Evolutionary conservation across 1,140 invertebrate species (phyloP), one percentile per base, ranked within the genome.

Genomic region (Orchesella cincta): DNA sequence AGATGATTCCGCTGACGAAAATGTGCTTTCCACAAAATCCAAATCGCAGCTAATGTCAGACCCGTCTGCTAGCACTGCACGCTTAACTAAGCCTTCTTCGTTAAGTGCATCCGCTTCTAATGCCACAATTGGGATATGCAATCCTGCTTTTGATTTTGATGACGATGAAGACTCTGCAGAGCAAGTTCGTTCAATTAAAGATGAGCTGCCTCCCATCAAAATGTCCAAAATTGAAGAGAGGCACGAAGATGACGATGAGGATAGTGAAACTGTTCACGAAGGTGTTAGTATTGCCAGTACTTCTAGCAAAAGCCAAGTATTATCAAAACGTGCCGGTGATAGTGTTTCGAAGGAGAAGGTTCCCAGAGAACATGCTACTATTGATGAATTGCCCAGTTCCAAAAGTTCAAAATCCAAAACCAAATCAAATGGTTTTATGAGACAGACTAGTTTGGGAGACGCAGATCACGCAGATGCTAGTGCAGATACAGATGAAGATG

Each of bases 141-240:
- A 82, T 36, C 79, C 79, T 1, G 79, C 74, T 1, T 82, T 82
- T 73, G 78, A 82, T 46, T 80, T 78, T 72, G 81, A 82, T 1
- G 80, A 81, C 33, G 79, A 80, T n/a, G 79, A 80, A 71, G 57
- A 73, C 36, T 67, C 62, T 8, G 26, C 29, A 67, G 62, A 67
- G 31, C 62, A 67, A 29, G 31, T 33, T 29, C 62, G 62, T 16
- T 67, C 62, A 29, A 67, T 67, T 67, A 67, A 31, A 23, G 62
- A 67, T 31, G 62, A 67, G 2, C 23, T 67, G 29, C 31, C 62
- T 8, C 28, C 62, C 14, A n/a, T 31, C n/a, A 67, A 67, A 67
- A 67, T 67, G 62, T 67, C 62, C 28, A 67, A 67, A 67, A 67
- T 67, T n/a, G 62, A 67, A 14, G 62, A 67, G 31, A 29, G 23